These are phyloP conservation scores for Ranitomeya variabilis DNA, from an alignment of 2,113 vertebrate species.

Conservation along the genomic window DNA sequence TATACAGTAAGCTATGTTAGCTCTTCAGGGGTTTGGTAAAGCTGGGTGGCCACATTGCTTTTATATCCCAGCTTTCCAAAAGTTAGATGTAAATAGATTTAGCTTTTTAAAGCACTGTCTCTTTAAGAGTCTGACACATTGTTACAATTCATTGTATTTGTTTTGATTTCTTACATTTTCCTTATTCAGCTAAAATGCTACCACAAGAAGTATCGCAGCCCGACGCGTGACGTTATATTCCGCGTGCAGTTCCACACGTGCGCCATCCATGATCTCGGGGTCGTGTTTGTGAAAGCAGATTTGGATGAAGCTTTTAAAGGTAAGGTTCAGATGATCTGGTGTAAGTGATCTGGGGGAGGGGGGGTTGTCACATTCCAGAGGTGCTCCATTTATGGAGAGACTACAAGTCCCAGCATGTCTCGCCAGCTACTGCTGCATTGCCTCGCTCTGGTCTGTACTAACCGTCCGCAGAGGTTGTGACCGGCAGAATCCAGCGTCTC, in stretches of 20 bases:
- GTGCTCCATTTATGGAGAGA: neutral
- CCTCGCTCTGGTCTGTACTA: too few relatives aligned
- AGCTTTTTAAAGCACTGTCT: neutral
- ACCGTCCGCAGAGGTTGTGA: too few relatives aligned
- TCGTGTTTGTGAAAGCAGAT: slow-evolving; percentile 94
- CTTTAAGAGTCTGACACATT: neutral
- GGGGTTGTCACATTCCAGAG: neutral
- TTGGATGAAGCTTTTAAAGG: slow-evolving; percentile 96
- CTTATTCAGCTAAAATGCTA: slow-evolving; percentile 90
- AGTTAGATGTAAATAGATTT: too few relatives aligned
- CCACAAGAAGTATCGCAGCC: slow-evolving; percentile 91
- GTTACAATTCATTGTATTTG: neutral
- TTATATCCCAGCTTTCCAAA: too few relatives aligned
- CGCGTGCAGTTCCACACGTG: slow-evolving; percentile 97
- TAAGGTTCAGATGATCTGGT: slow-evolving; percentile 60
- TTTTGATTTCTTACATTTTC: neutral
- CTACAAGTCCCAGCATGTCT: neutral
- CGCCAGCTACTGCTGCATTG: neutral
- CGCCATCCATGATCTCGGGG: slow-evolving; percentile 89
- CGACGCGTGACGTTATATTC: slow-evolving; percentile 91
- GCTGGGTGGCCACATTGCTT: neutral
- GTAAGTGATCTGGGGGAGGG: neutral
- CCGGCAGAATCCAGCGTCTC: neutral
- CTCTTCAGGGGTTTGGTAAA: neutral
- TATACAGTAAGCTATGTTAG: neutral